Base-by-base conservation (phyloP, 2,113 vertebrate species). In the Potamarius usumacintae region DNA sequence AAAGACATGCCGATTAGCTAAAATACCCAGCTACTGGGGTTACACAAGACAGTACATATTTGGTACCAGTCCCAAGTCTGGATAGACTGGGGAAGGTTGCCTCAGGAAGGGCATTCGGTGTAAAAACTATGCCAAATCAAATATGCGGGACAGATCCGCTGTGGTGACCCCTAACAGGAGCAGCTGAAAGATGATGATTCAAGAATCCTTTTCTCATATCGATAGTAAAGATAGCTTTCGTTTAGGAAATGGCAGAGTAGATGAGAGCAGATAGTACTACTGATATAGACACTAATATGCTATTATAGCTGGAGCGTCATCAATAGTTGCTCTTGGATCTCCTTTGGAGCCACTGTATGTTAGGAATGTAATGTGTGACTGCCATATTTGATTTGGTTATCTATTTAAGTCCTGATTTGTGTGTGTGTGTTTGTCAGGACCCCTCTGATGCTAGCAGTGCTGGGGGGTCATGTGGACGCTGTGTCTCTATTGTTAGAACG, bases 361-460 rank as follows among this genome's bases (percentile, higher is more conserved):
- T 20, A 48, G 15, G 4, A 72, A 5, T 30, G 67, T 30, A 65
- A n/a, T 14, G 5, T 34, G 27, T 34, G 65, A 67, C n/a, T 67
- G 27, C 10, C 63, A 11, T 25, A 63, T 63, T 25, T 22, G 63
- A 34, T 74, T 48, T 74, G 15, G 7, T 30, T 15, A 34, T 17
- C 2, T 8, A 18, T 34, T 71, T 34, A 34, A 34, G n/a, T 27
- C n/a, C n/a, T 25, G 62, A n/a, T 65, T n/a, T 78, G 7, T 57
- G 48, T 22, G 17, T 84, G 62, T 72, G 72, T 84, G 57, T 67
- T 42, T 69, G 27, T 1, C 89, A 99, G 98, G 92, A 99, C 98
- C 80, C 97, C 98, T 3, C 93, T 99, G 90, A 99, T 99, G 97
- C 96, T 99, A 62, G 98, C 98, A 0, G 98, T 99, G 84, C 96